Base-by-base conservation (phyloP, 2,797 vertebrate species). In the Oreortyx pictus region DNA sequence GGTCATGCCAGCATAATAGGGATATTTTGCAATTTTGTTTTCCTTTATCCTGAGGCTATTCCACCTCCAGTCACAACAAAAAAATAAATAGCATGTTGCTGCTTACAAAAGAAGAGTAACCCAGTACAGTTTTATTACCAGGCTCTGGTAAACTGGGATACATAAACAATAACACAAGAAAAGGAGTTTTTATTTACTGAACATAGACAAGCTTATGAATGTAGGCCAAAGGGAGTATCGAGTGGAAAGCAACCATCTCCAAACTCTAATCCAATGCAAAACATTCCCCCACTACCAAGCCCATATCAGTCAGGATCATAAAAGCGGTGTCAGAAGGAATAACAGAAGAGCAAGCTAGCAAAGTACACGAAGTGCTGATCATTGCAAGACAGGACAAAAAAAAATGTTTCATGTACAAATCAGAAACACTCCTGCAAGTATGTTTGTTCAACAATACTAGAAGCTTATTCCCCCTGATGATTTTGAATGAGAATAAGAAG, bases 381-480 rank as follows among this genome's bases (percentile, higher is more conserved):
- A 61, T 8, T 25, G 33, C 20, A 43, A 74, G 15, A 62, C 31
- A 49, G 41, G 56, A n/a, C n/a, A n/a, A 56, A 31, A 49, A 80
- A 68, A 57, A 14, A 29, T 37, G 11, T 5, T 85, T 85, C 17
- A 27, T 49, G 27, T 76, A 33, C 39, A 66, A 64, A 86, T 72
- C 12, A 82, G 44, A 77, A 76, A 71, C 18, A 31, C 39, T 65
- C 24, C 56, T 57, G 68, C 49, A 88, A 79, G 59, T 39, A 33
- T 35, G 43, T 60, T 90, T 88, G 64, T 25, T 65, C 43, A 76
- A 56, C 39, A 84, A 74, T n/a, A 50, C 59, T 83, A 79, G 71
- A 87, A 66, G 59, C 44, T 84, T 81, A 65, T 83, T 90, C 93
- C 71, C 73, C 49, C 85, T 66, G 50, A 79, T 82, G 82, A 54